phyloP scores from a whole-genome alignment of 2,888 invertebrate species.

The Fragum whitleyi region DNA sequence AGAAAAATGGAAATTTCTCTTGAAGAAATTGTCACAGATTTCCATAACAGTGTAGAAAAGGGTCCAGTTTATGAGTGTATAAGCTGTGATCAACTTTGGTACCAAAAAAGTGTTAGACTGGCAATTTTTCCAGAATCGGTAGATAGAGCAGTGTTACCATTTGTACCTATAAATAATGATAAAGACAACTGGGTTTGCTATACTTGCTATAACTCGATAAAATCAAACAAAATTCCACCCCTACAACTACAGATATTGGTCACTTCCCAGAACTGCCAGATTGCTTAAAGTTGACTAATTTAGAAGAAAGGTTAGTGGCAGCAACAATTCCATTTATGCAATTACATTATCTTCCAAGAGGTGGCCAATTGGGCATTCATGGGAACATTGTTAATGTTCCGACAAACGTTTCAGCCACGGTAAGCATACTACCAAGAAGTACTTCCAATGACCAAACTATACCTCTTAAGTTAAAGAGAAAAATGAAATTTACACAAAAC shows the following conservation, averaged over 20 bases:
- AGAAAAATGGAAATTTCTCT: too few species aligned
- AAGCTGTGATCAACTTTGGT: constrained; percentile 30
- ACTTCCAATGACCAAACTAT: constrained; percentile 61
- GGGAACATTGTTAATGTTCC: constrained; percentile 79
- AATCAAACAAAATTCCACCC: constrained; percentile 41
- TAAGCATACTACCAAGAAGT: constrained; percentile 17
- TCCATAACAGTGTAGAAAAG: constrained; percentile 7
- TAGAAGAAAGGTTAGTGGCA: constrained; percentile 82
- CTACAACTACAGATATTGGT: constrained; percentile 39
- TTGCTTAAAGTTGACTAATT: constrained; percentile 40
- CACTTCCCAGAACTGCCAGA: constrained; percentile 36
- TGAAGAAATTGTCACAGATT: neutral
- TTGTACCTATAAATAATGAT: neutral
- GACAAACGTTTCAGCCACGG: constrained; percentile 61
- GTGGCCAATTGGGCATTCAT: constrained; percentile 60
- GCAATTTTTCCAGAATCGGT: neutral
- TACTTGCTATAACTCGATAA: constrained; percentile 30
- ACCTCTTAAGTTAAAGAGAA: constrained; percentile 55
- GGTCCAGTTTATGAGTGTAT: constrained; percentile 24
- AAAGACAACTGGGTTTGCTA: constrained; percentile 32
- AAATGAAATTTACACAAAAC: constrained; percentile 31
- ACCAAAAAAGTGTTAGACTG: neutral
- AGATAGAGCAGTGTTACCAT: too few species aligned
- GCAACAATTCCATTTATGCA: constrained; percentile 82
- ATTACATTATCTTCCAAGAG: constrained; percentile 76